Conservation (phyloP, 2,888 invertebrate species). For the Drosophila colorata region DNA sequence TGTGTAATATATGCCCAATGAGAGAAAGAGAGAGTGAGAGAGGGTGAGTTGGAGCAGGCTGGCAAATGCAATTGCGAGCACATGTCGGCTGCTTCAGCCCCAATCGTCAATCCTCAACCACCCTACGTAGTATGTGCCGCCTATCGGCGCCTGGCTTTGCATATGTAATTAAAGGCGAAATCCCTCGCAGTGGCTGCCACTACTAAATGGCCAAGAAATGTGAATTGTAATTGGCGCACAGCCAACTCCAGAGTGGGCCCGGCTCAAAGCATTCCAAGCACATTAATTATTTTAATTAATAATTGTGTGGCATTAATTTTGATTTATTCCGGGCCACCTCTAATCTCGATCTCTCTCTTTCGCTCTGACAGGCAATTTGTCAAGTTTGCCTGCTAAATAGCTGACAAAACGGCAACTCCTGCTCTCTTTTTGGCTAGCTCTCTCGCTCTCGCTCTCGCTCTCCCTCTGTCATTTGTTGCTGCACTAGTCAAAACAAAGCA, state of each 20-base stretch:
- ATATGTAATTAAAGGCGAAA: constrained; percentile 65
- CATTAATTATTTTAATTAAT: constrained; percentile 81
- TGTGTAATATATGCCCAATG: constrained; percentile 44
- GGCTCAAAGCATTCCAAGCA: constrained; percentile 36
- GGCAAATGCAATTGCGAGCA: constrained; percentile 62
- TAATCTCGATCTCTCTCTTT: background rate
- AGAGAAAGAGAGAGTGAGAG: background rate
- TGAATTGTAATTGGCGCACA: constrained; percentile 49
- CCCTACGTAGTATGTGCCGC: background rate
- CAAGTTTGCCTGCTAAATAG: constrained; percentile 9
- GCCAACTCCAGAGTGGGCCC: constrained; percentile 24
- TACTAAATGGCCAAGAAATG: constrained; percentile 62
- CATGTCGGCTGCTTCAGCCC: constrained; percentile 36
- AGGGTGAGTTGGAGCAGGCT: background rate
- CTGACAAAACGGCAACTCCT: constrained; percentile 10
- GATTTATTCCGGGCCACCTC: constrained; percentile 61
- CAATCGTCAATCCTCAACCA: background rate
- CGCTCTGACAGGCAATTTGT: constrained; percentile 14
- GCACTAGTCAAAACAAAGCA: constrained; percentile 50
- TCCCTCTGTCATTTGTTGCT: no score
- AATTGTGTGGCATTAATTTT: constrained; percentile 77
- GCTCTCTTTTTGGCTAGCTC: background rate
- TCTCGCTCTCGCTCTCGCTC: constrained; percentile 1
- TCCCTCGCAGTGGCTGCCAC: constrained; percentile 13
- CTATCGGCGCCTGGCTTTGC: constrained; percentile 61